Evolutionary conservation across 2,113 vertebrate genomes (phyloP), one percentile per base, ranked within the genome.

Genomic region (Miniopterus natalensis): DNA sequence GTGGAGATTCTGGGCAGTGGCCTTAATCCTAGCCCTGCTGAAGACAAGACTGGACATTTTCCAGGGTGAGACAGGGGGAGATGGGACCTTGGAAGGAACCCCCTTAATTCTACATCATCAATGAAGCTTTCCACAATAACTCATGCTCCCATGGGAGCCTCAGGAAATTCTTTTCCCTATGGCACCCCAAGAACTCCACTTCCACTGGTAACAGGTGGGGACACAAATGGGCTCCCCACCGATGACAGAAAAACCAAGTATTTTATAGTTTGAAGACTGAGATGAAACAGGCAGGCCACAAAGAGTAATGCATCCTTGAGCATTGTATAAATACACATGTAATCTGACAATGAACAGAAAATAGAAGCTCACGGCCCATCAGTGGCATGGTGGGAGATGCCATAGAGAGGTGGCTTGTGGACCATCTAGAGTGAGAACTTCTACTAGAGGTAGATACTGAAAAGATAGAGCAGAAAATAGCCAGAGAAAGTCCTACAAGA

Each of bases 261-360:
- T 84, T 45, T 89, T 92, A 36, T 36, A 59, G 79, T 25, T 71
- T 70, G 49, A 84, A 95, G 45, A 89, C 21, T 70, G 53, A 92
- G 31, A 81, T 57, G 74, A 92, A 65, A 36, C 12, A 55, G 71
- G 36, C 20, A 20, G 40, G 59, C 65, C 49, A 88, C 73, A 92
- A 47, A 94, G 4, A 57, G 42, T 51, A 11, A 77, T 81, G n/a
- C 9, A 1, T 63, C 17, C 36, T 75, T 80, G 57, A 49, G 31
- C n/a, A 78, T 0, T 66, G 21, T 51, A 23, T 13, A 49, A 15
- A 31, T 36, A 78, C 9, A 65, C 8, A 14, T 3, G 31, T 45
- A 94, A 51, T 5, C 40, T 59, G 45, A 40, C 40, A 45, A 3
- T 65, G 63, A 55, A 45, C n/a, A 94, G 74, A 71, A 88, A 29